Evolutionary conservation across 2,113 vertebrate genomes (phyloP), one percentile per base, ranked within the genome.

Genomic region (Saguinus midas): DNA sequence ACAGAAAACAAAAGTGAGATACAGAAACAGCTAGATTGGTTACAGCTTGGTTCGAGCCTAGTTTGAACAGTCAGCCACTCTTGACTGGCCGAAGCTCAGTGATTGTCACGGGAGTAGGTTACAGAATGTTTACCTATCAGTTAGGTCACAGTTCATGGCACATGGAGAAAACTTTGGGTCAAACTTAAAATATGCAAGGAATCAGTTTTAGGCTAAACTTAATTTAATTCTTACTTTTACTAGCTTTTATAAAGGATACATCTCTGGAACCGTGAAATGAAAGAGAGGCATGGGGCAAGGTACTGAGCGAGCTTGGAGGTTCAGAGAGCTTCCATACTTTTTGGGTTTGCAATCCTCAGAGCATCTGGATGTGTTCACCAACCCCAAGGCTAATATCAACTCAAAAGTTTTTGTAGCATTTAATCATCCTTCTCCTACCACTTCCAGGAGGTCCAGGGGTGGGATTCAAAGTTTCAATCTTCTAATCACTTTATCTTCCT

Each of bases 301-400:
- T 17, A 40, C 16, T 7, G 18, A 25, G 37, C 3, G 5, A 23
- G 27, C 0, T 0, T 2, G 25, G 32, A 4, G 13, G 4, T 52
- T 20, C 45, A 66, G 25, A 78, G 45, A 52, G 45, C 8, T 50
- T 35, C 2, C 35, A 10, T 43, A 48, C 35, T 7, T 40, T n/a
- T 21, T 14, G 4, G 18, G 3, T 37, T 16, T 18, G 17, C 68
- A 8, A 29, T 57, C 11, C 5, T 48, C 6, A 0, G 3, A 72
- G 80, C 16, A 64, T 23, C 58, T 57, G 3, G 16, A 12, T 50
- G 68, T 61, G 25, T 14, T 40, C 32, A 92, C 52, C 52, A 70
- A 17, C 50, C 3, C n/a, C 43, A 7, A 35, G n/a, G 23, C 6
- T 75, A 52, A 52, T 7, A 75, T n/a, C 40, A 58, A 12, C n/a